Evolutionary conservation across 2,797 vertebrate genomes (phyloP), one percentile per base, ranked within the genome.

Genomic region (Hyperoplus lanceolatus): DNA sequence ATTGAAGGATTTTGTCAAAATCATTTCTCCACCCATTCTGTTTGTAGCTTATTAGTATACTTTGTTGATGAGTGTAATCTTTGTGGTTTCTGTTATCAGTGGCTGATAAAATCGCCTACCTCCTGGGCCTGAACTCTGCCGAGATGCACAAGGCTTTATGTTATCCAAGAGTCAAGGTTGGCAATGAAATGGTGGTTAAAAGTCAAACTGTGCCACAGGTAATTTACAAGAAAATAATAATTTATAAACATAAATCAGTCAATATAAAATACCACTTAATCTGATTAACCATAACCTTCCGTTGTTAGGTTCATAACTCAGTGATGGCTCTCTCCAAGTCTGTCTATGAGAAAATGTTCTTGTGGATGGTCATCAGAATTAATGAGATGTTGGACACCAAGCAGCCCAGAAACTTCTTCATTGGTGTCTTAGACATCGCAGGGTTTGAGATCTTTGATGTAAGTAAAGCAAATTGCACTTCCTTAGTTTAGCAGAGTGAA

Each of bases 381-480:
- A 97, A 97, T 88, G 94, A 97, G 80, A 96, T 96, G 54, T 84
- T 97, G 87, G 96, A 97, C 54, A 97, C 90, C 73, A 91, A 8
- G 65, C 93, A 96, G 15, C 87, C 95, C 0, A 93, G 97, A 54
- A 91, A 95, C 42, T 96, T 94, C 76, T 97, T 96, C 62, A 97
- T 96, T 79, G 96, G 96, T 0, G 96, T 97, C 65, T 70, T 97
- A 71, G 97, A 97, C 77, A 97, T 97, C 0, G 96, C 96, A 60
- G 96, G 96, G 57, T 97, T 97, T 88, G 96, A 97, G 87, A 97
- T 97, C 51, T 97, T 97, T 72, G 96, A 97, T 94, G 96, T 97
- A 55, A 92, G 91, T 77, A 29, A 29, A 29, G 29, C 29, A 29
- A 29, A 29, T 29, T 29, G 29, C 29, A 29, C 29, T 29, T 29